These are phyloP conservation scores for Nothobranchius kuhntae DNA, from an alignment of 2,113 vertebrate species.

Conservation along the genomic window DNA sequence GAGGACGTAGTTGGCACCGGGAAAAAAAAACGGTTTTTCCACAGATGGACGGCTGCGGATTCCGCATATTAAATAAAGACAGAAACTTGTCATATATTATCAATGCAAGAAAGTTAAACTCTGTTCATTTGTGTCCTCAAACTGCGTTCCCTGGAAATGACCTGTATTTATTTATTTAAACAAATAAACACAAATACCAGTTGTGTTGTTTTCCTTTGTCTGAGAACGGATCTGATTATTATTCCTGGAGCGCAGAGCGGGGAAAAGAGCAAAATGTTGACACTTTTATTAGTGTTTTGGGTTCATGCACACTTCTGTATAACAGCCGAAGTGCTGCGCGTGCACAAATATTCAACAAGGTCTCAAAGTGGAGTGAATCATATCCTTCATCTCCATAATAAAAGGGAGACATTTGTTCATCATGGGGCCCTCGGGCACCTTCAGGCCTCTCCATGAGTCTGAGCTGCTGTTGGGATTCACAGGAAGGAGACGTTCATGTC, in stretches of 20 bases:
- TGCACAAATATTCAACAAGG: too few relatives aligned
- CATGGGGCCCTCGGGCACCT: conserved; percentile 27
- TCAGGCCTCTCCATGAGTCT: not conserved
- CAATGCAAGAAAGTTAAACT: not conserved
- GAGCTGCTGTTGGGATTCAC: conserved; percentile 22
- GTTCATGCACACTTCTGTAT: too few relatives aligned
- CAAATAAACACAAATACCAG: conserved; percentile 60
- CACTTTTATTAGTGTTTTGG: too few relatives aligned
- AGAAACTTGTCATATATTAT: conserved; percentile 38
- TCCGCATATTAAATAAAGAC: conserved; percentile 63
- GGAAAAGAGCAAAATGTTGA: too few relatives aligned
- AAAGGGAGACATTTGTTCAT: conserved; percentile 9
- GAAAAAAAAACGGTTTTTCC: not conserved
- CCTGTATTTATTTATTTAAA: conserved; percentile 79
- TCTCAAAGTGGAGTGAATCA: too few relatives aligned
- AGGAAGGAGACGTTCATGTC: conserved; percentile 6
- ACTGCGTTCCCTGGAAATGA: conserved; percentile 64
- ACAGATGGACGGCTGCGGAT: conserved; percentile 58
- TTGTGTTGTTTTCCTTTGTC: conserved; percentile 45
- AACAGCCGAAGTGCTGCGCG: too few relatives aligned
- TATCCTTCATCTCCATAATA: too few relatives aligned
- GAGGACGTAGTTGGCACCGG: not conserved
- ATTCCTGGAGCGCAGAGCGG: too few relatives aligned
- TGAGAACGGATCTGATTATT: not conserved
- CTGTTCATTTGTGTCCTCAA: conserved; percentile 22